Conservation (phyloP, 1,140 invertebrate genomes). For the Drosophila ogumai region DNA sequence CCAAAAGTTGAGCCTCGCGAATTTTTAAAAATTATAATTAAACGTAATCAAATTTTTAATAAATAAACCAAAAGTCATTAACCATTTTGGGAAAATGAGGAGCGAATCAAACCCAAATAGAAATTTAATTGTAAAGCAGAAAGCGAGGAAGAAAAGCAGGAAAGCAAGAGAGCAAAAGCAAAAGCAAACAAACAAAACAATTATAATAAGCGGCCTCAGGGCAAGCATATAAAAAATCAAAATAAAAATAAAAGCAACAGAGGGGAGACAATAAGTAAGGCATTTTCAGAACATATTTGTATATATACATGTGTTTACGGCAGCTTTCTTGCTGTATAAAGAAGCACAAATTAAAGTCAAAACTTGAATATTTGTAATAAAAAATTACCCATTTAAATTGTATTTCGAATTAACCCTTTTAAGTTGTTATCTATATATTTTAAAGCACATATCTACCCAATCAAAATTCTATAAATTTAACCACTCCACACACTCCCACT, state of each 20-base stretch:
- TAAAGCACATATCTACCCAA: neutral
- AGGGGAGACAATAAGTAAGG: constrained; percentile 1
- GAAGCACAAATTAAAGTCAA: neutral
- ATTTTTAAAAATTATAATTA: constrained; percentile 71
- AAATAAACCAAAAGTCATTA: constrained; percentile 59
- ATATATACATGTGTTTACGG: neutral
- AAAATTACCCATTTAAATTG: neutral
- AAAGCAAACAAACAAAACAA: constrained; percentile 66
- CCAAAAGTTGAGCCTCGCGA: constrained; percentile 25
- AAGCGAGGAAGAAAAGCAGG: constrained; percentile 11
- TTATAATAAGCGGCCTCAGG: constrained; percentile 56
- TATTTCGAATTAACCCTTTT: neutral
- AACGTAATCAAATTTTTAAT: constrained; percentile 70
- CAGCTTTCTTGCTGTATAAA: neutral
- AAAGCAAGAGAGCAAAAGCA: constrained; percentile 19
- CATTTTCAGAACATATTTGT: neutral
- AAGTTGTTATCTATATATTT: neutral
- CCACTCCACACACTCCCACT: neutral
- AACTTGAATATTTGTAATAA: neutral
- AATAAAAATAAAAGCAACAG: constrained; percentile 8
- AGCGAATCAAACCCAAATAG: constrained; percentile 41
- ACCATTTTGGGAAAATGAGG: neutral
- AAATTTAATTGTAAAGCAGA: constrained; percentile 60
- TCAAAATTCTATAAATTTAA: neutral
- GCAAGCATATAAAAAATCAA: constrained; percentile 2